These are phyloP conservation scores for Zaprionus capensis DNA, from an alignment of 1,140 invertebrate genomes.

Conservation along the genomic window DNA sequence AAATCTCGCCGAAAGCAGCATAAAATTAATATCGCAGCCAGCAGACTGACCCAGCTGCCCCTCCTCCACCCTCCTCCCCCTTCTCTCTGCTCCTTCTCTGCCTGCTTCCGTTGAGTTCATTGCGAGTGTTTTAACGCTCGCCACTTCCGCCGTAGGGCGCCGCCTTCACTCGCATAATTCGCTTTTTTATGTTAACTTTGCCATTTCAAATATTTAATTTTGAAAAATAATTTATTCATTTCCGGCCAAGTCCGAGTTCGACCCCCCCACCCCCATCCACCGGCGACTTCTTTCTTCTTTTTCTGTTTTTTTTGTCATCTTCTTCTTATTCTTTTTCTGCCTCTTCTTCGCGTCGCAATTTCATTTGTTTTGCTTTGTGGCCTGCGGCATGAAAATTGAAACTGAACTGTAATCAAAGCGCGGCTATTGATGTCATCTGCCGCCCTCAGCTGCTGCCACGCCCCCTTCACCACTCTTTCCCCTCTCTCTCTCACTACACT, in stretches of 20 bases:
- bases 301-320: constrained; percentile 23
- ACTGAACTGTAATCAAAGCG: constrained; percentile 76
- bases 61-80: too few species aligned
- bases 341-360: constrained; percentile 42
- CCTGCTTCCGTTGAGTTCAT: constrained; percentile 73
- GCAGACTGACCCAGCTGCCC: constrained; percentile 16
- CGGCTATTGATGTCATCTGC: constrained; percentile 69
- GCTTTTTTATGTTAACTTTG: constrained; percentile 76
- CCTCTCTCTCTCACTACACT: background rate
- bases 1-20: constrained; percentile 66
- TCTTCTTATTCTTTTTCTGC: constrained; percentile 2
- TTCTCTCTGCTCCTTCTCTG: constrained; percentile 11
- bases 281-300: constrained; percentile 13
- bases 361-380: constrained; percentile 63
- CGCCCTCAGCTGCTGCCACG: background rate
- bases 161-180: constrained; percentile 65
- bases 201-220: constrained; percentile 81
- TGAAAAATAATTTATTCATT: constrained; percentile 80
- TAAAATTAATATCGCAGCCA: constrained; percentile 73
- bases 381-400: constrained; percentile 56
- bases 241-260: constrained; percentile 46
- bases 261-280: constrained; percentile 15
- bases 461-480: background rate
- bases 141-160: constrained; percentile 64
- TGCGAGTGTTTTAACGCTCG: constrained; percentile 77